Conservation (phyloP, 2,888 invertebrate genomes). For the Timema podura region DNA sequence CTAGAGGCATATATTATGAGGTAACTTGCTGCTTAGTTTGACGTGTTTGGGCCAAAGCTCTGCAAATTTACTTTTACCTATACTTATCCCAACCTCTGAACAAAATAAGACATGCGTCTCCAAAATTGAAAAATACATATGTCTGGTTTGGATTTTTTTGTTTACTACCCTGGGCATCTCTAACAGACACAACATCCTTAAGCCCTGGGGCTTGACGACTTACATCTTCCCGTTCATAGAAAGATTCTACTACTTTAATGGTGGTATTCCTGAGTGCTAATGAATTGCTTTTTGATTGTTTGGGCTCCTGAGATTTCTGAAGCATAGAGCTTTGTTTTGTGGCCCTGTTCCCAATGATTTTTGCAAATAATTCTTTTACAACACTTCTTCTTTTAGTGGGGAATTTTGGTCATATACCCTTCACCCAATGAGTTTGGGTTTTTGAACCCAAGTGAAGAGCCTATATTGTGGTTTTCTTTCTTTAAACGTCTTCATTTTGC, state of each 20-base stretch:
- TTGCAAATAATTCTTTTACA: slow-evolving; percentile 2
- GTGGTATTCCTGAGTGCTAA: neutral
- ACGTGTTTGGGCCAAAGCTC: slow-evolving; percentile 20
- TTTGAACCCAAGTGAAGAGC: neutral
- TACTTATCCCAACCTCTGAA: neutral
- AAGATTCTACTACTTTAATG: neutral
- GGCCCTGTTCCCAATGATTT: neutral
- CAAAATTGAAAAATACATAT: slow-evolving; percentile 8
- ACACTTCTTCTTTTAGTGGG: slow-evolving; percentile 11
- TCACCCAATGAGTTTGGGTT: slow-evolving; percentile 3
- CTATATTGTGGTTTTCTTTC: neutral
- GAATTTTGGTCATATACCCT: slow-evolving; percentile 8
- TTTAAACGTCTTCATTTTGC: neutral
- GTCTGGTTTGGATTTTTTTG: slow-evolving; percentile 18
- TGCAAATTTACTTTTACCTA: slow-evolving; percentile 22
- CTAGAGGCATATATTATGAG: slow-evolving; percentile 25
- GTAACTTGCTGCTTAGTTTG: slow-evolving; percentile 15
- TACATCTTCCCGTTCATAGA: slow-evolving; percentile 16
- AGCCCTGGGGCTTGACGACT: slow-evolving; percentile 23
- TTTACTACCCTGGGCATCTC: slow-evolving; percentile 16
- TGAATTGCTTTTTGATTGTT: neutral
- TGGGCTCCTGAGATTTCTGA: no score
- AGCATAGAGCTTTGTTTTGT: no score
- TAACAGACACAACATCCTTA: slow-evolving; percentile 20
- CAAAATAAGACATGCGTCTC: neutral